Evolutionary conservation across 2,888 invertebrate genomes (phyloP), one percentile per base, ranked within the genome.

Genomic region (Mesorhabditis belari): DNA sequence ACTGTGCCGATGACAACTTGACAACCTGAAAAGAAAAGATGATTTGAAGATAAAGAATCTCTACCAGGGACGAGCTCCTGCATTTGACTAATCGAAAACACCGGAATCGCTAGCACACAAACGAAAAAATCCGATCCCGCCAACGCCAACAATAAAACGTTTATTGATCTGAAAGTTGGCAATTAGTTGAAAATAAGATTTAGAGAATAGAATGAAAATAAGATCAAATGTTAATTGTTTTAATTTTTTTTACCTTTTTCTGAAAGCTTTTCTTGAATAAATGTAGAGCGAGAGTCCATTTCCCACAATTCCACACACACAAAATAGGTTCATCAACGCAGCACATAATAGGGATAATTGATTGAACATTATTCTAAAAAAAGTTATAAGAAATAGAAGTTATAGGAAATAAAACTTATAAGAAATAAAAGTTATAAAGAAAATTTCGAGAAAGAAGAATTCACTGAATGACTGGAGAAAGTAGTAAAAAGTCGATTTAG

Each of bases 151-250:
- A 79, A 66, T 17, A 79, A 67, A 29, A 79, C 66, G 63, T 79
- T 79, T 49, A 79, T 79, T 44, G 77, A 77, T 21, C 67, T 64
- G 54, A 9, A 28, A 44, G 23, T 6, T 24, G 23, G 0, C n/a
- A 27, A 24, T 26, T 55, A 27, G 17, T n/a, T 58, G 28, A 58
- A 58, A 54, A 3, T 4, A n/a, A n/a, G n/a, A n/a, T n/a, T n/a
- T n/a, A n/a, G n/a, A n/a, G n/a, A n/a, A n/a, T n/a, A n/a, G n/a
- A n/a, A n/a, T n/a, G n/a, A n/a, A n/a, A n/a, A n/a, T n/a, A n/a
- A n/a, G n/a, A 66, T 17, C 79, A 67, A 29, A 79, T 66, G 63
- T 79, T 79, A 49, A 79, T 79, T 44, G 77, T 76, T 21, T 65
- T 64, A 50, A 9, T 23, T 25, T 35, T 17, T 17, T 49, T 57